phyloP scores from a whole-genome alignment of 2,888 invertebrate genomes.

The Drosophila macrothrix region DNA sequence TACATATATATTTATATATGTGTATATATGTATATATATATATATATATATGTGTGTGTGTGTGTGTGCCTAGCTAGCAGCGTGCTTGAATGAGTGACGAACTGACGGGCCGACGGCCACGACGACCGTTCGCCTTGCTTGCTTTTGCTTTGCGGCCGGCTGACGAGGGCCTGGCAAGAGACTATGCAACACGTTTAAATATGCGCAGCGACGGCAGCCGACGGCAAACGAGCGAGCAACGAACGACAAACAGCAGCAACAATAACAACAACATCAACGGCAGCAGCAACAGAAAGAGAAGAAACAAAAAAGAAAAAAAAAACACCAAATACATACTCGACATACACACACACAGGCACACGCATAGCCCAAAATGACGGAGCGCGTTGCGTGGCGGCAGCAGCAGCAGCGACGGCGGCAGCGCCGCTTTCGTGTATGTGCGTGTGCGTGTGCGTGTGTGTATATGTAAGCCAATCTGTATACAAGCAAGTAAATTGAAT shows the following conservation, averaged over 20 bases:
- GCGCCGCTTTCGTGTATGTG: slow-evolving; percentile 43
- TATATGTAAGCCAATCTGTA: slow-evolving; percentile 58
- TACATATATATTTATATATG: neutral
- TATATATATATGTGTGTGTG: slow-evolving; percentile 17
- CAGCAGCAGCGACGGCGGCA: slow-evolving; percentile 37
- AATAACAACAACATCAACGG: slow-evolving; percentile 35
- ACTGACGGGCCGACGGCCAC: slow-evolving; percentile 59
- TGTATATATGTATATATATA: slow-evolving; percentile 12
- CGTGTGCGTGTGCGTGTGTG: slow-evolving; percentile 25
- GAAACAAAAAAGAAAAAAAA: slow-evolving; percentile 31
- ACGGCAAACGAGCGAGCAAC: slow-evolving; percentile 69
- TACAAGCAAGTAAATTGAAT: slow-evolving; percentile 68
- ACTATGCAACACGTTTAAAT: slow-evolving; percentile 82
- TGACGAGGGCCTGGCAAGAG: slow-evolving; percentile 83
- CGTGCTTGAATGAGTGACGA: slow-evolving; percentile 78
- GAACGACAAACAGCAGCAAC: slow-evolving; percentile 56
- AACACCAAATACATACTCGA: slow-evolving; percentile 54
- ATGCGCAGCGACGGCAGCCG: slow-evolving; percentile 79
- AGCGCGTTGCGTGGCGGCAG: slow-evolving; percentile 57
- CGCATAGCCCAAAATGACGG: slow-evolving; percentile 65
- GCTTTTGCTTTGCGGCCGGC: slow-evolving; percentile 62
- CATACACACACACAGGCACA: slow-evolving; percentile 36
- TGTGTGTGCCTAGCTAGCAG: slow-evolving; percentile 65
- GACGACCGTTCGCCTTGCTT: slow-evolving; percentile 72
- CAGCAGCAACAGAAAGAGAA: slow-evolving; percentile 27